phyloP scores from a whole-genome alignment of 2,888 invertebrate genomes.

The Drosophila prostipennis region DNA sequence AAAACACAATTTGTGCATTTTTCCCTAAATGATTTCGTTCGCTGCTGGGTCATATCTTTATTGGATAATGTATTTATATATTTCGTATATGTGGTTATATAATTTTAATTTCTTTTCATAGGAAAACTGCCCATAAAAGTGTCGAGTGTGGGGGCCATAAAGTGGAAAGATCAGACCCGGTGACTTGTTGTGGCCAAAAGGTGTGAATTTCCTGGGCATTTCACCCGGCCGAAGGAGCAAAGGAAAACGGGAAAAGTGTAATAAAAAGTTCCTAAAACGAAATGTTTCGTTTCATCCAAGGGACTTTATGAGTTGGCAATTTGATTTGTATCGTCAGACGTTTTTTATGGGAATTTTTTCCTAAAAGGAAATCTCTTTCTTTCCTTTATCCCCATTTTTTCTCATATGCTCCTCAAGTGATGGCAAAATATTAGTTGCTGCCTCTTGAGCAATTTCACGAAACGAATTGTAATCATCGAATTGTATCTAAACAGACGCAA shows the following conservation, averaged over 20 bases:
- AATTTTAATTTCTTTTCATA: constrained; percentile 73
- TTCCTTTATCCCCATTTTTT: constrained; percentile 48
- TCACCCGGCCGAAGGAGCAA: constrained; percentile 21
- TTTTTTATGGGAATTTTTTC: constrained; percentile 63
- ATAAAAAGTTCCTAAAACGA: constrained; percentile 32
- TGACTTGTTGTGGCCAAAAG: constrained; percentile 70
- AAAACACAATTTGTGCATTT: constrained; percentile 58
- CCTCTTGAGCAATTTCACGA: constrained; percentile 47
- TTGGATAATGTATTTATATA: constrained; percentile 59
- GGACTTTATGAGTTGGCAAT: constrained; percentile 32
- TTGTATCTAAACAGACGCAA: constrained; percentile 41
- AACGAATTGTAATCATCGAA: constrained; percentile 51
- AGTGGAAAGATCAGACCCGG: constrained; percentile 45
- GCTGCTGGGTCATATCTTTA: constrained; percentile 63
- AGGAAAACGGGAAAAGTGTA: constrained; percentile 14
- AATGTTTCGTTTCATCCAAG: constrained; percentile 22
- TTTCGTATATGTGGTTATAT: constrained; percentile 37
- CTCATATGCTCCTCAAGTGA: constrained; percentile 38
- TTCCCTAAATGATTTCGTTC: constrained; percentile 65
- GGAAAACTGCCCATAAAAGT: constrained; percentile 71
- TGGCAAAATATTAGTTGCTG: constrained; percentile 44
- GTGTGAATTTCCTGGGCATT: constrained; percentile 59
- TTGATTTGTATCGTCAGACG: constrained; percentile 40
- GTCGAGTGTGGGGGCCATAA: constrained; percentile 64
- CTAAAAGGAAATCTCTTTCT: constrained; percentile 67